Conservation (phyloP, 2,113 vertebrate genomes). For the Tyrannus savana region DNA sequence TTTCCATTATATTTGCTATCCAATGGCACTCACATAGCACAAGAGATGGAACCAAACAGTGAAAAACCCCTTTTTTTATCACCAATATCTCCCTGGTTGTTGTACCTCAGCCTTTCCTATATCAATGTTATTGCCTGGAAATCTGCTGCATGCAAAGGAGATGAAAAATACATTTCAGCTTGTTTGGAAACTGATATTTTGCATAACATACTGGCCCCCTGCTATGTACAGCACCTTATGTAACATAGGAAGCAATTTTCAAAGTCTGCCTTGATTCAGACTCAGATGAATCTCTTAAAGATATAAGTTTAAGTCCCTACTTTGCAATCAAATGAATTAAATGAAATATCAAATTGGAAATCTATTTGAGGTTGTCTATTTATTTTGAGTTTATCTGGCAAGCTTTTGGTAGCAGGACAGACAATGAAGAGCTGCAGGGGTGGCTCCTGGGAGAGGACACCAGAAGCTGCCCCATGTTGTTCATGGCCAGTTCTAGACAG, state of each 20-base stretch:
- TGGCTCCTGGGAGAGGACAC: not conserved
- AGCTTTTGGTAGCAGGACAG: not conserved
- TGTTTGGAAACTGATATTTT: not conserved
- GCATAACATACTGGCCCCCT: not conserved
- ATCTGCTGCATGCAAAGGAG: not conserved
- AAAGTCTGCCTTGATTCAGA: not conserved
- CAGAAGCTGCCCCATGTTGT: not conserved
- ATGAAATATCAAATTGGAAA: slow-evolving; percentile 20
- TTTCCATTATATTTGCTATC: not conserved
- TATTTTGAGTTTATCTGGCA: not conserved
- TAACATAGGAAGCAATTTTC: not conserved
- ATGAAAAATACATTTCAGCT: not conserved
- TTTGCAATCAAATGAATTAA: slow-evolving; percentile 2
- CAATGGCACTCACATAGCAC: rapidly evolving
- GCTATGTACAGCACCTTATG: not conserved
- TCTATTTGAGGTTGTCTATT: not conserved
- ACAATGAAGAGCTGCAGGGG: not conserved
- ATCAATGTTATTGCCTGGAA: not conserved
- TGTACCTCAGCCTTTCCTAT: not conserved
- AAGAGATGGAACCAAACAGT: not conserved
- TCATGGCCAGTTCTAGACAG: not conserved
- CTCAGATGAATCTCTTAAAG: not conserved
- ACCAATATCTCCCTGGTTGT: not conserved
- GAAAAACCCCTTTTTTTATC: not conserved
- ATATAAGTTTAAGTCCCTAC: not conserved